phyloP scores from a whole-genome alignment of 2,888 invertebrate genomes.

The Thera obeliscata region DNA sequence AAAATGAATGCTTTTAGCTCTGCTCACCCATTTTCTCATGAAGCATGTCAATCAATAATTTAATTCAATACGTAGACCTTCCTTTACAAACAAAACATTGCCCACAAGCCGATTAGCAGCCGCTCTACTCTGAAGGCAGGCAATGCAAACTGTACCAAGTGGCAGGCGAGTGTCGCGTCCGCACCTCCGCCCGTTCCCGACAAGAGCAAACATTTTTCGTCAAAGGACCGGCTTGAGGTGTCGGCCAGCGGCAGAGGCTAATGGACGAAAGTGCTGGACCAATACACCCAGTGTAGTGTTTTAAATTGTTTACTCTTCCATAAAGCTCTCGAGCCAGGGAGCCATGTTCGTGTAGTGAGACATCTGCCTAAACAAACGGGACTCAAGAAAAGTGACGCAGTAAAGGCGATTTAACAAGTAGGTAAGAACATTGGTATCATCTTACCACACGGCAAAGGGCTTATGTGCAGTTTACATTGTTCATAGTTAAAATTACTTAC shows the following conservation, averaged over 20 bases:
- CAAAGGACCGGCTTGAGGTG: constrained; percentile 76
- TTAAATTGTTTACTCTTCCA: constrained; percentile 84
- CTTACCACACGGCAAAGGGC: constrained; percentile 13
- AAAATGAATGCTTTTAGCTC: not conserved
- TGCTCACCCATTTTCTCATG: constrained; percentile 23
- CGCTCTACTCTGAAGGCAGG: constrained; percentile 52
- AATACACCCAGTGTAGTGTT: constrained; percentile 80
- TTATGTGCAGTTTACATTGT: not conserved
- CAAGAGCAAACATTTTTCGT: constrained; percentile 76
- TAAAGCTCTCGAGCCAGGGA: constrained; percentile 77
- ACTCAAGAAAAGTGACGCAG: constrained; percentile 39
- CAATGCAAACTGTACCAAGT: constrained; percentile 71
- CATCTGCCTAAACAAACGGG: constrained; percentile 57
- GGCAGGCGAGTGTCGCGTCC: constrained; percentile 67
- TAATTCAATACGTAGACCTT: constrained; percentile 39
- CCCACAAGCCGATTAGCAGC: constrained; percentile 61
- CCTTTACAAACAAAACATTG: constrained; percentile 49
- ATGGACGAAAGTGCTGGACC: constrained; percentile 82
- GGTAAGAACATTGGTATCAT: constrained; percentile 16
- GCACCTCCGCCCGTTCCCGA: constrained; percentile 61
- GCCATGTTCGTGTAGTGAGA: constrained; percentile 59
- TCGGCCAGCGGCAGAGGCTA: constrained; percentile 77
- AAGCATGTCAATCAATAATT: constrained; percentile 38
- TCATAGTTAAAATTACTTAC: too few relatives aligned
- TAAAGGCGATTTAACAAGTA: constrained; percentile 25